Evolutionary conservation across 2,113 vertebrate genomes (phyloP).

Genomic region (Tinamus guttatus): DNA sequence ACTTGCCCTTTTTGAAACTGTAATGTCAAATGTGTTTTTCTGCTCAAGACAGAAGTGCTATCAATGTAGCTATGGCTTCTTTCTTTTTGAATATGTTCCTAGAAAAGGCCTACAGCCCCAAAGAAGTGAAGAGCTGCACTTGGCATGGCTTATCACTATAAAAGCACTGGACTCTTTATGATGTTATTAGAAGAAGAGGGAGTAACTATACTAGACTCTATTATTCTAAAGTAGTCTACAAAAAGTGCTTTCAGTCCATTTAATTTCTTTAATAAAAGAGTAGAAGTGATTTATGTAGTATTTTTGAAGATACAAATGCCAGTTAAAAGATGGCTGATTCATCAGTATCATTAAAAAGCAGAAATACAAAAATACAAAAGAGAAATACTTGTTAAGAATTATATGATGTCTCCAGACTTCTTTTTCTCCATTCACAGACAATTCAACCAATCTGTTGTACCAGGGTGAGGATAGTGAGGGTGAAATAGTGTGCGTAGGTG

Average conservation of each 20-base stretch:
- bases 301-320: background rate
- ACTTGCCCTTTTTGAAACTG: background rate
- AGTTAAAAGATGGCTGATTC: background rate
- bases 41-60: background rate
- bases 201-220: background rate
- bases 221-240: background rate
- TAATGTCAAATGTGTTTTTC: background rate
- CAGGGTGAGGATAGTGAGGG: background rate
- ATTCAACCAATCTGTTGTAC: background rate
- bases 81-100: background rate
- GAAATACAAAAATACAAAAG: background rate
- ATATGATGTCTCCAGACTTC: background rate
- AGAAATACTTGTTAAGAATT: background rate
- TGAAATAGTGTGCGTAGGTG: background rate
- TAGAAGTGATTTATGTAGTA: background rate
- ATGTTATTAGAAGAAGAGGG: background rate
- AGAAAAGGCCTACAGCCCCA: background rate
- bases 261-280: background rate
- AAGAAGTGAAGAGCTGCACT: background rate
- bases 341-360: background rate
- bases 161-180: background rate
- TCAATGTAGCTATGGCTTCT: background rate
- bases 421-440: background rate
- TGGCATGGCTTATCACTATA: background rate
- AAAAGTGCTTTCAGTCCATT: background rate